Conservation (phyloP, 2,888 invertebrate species). For the Thelaira solivaga region DNA sequence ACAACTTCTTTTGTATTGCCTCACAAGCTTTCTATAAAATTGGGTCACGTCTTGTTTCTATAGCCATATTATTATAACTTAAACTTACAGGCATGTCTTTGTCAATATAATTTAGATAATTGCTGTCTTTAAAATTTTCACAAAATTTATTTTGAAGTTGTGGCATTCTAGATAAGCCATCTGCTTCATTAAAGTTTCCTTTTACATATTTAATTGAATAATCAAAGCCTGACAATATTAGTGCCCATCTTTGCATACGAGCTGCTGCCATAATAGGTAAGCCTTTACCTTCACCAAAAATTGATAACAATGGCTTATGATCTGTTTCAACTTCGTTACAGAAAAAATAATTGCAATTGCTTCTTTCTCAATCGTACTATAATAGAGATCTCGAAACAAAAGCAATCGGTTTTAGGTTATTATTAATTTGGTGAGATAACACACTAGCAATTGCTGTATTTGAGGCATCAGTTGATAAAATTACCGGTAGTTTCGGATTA, state of each 20-base stretch:
- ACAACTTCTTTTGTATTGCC: not conserved
- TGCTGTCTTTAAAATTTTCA: not conserved
- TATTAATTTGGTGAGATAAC: not conserved
- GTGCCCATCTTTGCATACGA: conserved; percentile 6
- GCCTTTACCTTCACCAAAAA: conserved; percentile 22
- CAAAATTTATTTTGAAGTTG: not conserved
- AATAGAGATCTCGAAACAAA: conserved; percentile 34
- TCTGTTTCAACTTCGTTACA: conserved; percentile 25
- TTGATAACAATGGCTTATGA: conserved; percentile 31
- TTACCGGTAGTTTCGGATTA: conserved; percentile 39
- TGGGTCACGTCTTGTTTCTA: not conserved
- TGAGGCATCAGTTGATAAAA: conserved; percentile 61
- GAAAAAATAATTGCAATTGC: conserved; percentile 10
- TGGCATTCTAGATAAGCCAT: not conserved
- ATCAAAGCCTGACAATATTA: not conserved
- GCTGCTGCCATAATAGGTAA: conserved; percentile 21
- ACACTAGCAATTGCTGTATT: conserved; percentile 2
- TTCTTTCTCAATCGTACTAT: conserved; percentile 30
- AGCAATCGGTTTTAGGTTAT: conserved; percentile 13
- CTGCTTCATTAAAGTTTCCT: conserved; percentile 25
- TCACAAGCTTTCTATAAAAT: not conserved
- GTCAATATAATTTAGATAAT: not conserved
- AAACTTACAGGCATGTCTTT: not conserved
- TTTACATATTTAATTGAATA: not conserved
- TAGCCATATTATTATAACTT: not conserved